phyloP scores from a whole-genome alignment of 2,888 invertebrate species.

The Philopedon plagiatum region DNA sequence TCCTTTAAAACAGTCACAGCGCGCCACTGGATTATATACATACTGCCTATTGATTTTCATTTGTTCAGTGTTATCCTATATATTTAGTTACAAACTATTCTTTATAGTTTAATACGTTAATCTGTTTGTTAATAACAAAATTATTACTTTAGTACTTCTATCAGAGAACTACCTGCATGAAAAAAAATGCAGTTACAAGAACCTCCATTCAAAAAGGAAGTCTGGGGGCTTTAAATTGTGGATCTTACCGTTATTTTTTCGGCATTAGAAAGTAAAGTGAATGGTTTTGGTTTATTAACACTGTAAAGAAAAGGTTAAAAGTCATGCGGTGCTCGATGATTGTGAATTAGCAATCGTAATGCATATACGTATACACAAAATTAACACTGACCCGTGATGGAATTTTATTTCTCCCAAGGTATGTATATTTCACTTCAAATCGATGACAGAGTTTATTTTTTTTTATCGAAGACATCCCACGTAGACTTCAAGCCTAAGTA shows the following conservation, averaged over 20 bases:
- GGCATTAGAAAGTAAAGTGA: conserved; percentile 47
- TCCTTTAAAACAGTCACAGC: no score
- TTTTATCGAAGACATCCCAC: no score
- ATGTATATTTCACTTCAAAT: no score
- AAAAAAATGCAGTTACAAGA: neutral
- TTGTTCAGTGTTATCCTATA: no score
- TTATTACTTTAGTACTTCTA: no score
- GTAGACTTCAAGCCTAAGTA: no score
- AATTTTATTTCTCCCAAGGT: conserved; percentile 24
- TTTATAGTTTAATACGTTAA: no score
- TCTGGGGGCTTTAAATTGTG: neutral
- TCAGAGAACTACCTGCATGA: neutral
- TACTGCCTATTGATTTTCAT: no score
- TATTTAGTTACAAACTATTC: no score
- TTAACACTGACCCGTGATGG: conserved; percentile 21
- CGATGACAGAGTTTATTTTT: no score
- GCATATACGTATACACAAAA: conserved; percentile 3
- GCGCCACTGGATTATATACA: no score
- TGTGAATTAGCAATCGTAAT: conserved; percentile 23
- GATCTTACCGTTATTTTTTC: conserved; percentile 10
- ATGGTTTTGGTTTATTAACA: conserved; percentile 38
- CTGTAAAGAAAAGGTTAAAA: conserved; percentile 35
- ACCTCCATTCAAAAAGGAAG: neutral
- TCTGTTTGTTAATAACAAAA: no score
- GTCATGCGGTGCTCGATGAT: conserved; percentile 26